Evolutionary conservation across 2,113 vertebrate genomes (phyloP).

Genomic region (Hydropotes inermis): DNA sequence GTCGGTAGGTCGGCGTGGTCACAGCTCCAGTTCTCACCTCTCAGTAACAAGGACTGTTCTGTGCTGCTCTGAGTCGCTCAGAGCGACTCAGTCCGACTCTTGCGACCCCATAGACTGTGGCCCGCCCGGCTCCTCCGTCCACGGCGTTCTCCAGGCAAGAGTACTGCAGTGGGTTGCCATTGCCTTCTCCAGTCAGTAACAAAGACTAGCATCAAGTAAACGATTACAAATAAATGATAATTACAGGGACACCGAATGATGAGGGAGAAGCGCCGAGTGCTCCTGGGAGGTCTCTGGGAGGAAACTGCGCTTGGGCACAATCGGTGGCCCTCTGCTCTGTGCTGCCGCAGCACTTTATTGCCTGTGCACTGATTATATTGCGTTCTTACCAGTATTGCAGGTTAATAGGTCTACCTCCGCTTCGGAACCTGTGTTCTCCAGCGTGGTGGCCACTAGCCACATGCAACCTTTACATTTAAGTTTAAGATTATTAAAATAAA

Average conservation of each 20-base stretch:
- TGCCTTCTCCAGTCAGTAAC: neutral
- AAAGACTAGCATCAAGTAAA: neutral
- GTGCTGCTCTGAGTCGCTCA: rapidly evolving
- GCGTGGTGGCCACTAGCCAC: neutral
- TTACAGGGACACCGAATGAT: neutral
- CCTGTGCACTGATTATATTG: neutral
- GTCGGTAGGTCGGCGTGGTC: neutral
- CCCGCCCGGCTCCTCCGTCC: neutral
- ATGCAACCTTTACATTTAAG: neutral
- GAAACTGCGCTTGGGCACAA: neutral
- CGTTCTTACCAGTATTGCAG: neutral
- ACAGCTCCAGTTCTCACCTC: neutral
- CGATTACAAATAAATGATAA: neutral
- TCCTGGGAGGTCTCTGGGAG: neutral
- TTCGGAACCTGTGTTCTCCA: neutral
- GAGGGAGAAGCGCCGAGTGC: neutral
- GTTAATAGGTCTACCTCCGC: neutral
- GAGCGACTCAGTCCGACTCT: no score
- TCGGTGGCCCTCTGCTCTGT: neutral
- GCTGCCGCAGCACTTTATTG: neutral
- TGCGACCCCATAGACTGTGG: neutral
- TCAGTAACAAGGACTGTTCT: neutral
- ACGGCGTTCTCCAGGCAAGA: neutral
- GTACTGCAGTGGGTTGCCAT: neutral
- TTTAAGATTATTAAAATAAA: constrained; percentile 1